phyloP scores from a whole-genome alignment of 2,888 invertebrate species.

The Ametastegia equiseti region DNA sequence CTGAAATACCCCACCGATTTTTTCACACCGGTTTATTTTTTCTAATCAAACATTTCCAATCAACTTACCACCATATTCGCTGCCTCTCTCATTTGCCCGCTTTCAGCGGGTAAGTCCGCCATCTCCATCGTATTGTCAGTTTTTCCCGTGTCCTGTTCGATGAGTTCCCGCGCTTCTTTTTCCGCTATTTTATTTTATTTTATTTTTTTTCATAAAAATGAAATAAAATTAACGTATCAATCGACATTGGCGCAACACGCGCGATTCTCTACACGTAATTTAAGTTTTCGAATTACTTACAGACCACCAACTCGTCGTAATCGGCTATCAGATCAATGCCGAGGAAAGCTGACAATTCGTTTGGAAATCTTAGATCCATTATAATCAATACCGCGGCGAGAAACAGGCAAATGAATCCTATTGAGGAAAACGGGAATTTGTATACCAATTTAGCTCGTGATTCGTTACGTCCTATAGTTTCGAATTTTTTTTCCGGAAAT shows the following conservation, averaged over 20 bases:
- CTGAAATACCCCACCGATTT: slow-evolving; percentile 48
- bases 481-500: neutral
- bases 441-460: too few species aligned
- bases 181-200: too few species aligned
- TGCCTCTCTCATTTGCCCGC: neutral
- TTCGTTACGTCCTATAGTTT: too few species aligned
- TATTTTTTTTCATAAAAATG: too few species aligned
- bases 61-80: slow-evolving; percentile 34
- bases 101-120: neutral
- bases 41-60: neutral
- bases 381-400: slow-evolving; percentile 74
- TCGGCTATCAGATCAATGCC: slow-evolving; percentile 77
- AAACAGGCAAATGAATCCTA: slow-evolving; percentile 76
- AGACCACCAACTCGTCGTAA: slow-evolving; percentile 76
- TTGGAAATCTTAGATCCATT: slow-evolving; percentile 75
- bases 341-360: slow-evolving; percentile 76
- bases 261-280: neutral
- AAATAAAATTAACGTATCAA: too few species aligned
- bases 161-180: neutral
- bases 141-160: neutral
- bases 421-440: too few species aligned
- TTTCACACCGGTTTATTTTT: neutral
- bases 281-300: slow-evolving; percentile 66
- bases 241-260: too few species aligned
- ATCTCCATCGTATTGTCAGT: neutral